Base-by-base conservation (phyloP, 2,113 vertebrate species). In the Manacus vitellinus region DNA sequence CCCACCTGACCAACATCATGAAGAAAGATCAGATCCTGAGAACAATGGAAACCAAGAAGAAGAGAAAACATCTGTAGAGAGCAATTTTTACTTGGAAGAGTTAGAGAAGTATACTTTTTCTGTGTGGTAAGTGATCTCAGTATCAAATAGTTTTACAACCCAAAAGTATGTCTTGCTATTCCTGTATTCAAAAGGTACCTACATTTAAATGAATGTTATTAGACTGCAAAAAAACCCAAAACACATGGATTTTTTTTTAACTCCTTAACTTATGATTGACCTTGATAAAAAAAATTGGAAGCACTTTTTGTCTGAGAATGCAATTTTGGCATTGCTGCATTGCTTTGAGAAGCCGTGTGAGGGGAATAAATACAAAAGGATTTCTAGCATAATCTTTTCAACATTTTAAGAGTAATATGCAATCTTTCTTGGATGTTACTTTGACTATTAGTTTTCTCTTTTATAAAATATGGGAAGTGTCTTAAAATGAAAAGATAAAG, bases 101-200 rank as follows among this genome's bases (percentile, higher is more conserved):
- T 76, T 98, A 41, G 97, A 98, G 46, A 95, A 97, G 82, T 93
- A 98, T 7, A 95, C 47, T 21, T 97, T 97, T 94, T 98, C 98
- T 89, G 98, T 98, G 25, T 93, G 96, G 98, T 98, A 56, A 97
- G 98, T 85, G 44, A 68, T n/a, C 27, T 78, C 35, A 76, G 31
- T 49, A 81, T 31, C 52, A 63, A 68, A 66, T 27, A 88, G 7
- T 43, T 83, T 88, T 49, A 67, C 16, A 72, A 47, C 3, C 35
- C 2, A 1, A 52, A 88, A 61, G 14, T 51, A 27, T 71, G 33
- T 23, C 58, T 86, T 61, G 35, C 52, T 91, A 28, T 62, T 49
- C 4, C 2, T 61, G 13, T 14, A 30, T 55, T 89, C 18, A 9
- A 65, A 52, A 33, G 33, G 16, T 12, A 12, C 43, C 23, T 44